These are phyloP conservation scores for Zootoca vivipara DNA, from an alignment of 2,113 vertebrate species.

Conservation along the genomic window DNA sequence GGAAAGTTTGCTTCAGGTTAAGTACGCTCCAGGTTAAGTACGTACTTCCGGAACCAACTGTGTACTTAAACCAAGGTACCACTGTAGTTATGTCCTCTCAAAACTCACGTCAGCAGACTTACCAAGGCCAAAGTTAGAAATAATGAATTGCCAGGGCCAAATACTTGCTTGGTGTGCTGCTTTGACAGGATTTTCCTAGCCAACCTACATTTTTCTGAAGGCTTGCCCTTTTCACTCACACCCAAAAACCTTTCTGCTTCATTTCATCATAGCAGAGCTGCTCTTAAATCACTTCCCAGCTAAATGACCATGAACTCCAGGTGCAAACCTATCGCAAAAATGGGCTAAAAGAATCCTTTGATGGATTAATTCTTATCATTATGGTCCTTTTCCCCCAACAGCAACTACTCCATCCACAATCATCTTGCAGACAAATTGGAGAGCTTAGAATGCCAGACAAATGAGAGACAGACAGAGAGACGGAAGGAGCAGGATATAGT, in stretches of 20 bases:
- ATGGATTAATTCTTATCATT: constrained; percentile 8
- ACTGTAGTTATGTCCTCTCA: not conserved
- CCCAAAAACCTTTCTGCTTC: not conserved
- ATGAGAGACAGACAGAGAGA: not conserved
- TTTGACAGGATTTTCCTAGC: not conserved
- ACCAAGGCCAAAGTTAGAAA: not conserved
- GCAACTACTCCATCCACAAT: not conserved
- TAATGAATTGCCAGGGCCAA: not conserved
- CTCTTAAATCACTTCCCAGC: not conserved
- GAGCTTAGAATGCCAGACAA: not conserved
- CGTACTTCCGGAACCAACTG: too few relatives aligned
- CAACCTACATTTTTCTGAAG: not conserved
- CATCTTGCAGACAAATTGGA: not conserved
- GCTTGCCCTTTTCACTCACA: not conserved
- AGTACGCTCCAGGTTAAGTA: too few relatives aligned
- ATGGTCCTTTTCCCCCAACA: not conserved
- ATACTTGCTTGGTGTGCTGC: not conserved
- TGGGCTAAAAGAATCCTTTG: not conserved
- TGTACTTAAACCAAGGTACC: too few relatives aligned
- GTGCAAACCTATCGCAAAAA: not conserved
- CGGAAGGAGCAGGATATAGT: not conserved
- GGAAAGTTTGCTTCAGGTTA: too few relatives aligned
- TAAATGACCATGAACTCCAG: not conserved
- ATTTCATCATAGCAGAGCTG: not conserved
- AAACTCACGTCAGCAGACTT: not conserved